phyloP scores from a whole-genome alignment of 2,888 invertebrate species.

The Anodontia alba region DNA sequence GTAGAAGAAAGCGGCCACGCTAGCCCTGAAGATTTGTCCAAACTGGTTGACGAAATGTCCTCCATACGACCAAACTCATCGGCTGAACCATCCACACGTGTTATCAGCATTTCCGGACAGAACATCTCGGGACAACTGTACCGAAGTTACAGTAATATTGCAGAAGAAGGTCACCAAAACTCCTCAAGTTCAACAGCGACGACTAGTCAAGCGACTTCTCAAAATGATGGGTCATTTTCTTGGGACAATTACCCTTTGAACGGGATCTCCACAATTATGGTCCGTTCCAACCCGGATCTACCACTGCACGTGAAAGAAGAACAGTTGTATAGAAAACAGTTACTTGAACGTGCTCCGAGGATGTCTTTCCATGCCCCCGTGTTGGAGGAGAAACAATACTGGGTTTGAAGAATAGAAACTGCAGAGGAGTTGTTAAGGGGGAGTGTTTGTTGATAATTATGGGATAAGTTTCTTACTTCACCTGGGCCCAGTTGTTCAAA shows the following conservation, averaged over 20 bases:
- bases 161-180: slow-evolving; percentile 51
- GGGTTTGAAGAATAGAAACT: too few relatives aligned
- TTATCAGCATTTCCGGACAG: slow-evolving; percentile 56
- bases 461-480: too few relatives aligned
- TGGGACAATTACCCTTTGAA: slow-evolving; percentile 62
- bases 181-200: slow-evolving; percentile 31
- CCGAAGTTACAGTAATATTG: slow-evolving; percentile 64
- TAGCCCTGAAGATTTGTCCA: slow-evolving; percentile 64
- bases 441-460: too few relatives aligned
- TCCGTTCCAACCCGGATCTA: slow-evolving; percentile 45
- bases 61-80: slow-evolving; percentile 57
- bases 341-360: not conserved
- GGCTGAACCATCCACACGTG: slow-evolving; percentile 46
- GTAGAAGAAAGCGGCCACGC: slow-evolving; percentile 51
- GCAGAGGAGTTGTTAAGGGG: too few relatives aligned
- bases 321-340: slow-evolving; percentile 14
- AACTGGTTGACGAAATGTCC: slow-evolving; percentile 64
- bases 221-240: slow-evolving; percentile 56
- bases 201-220: slow-evolving; percentile 38
- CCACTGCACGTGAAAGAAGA: slow-evolving; percentile 51
- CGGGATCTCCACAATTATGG: slow-evolving; percentile 18
- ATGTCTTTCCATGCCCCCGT: slow-evolving; percentile 59
- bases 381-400: slow-evolving; percentile 68
- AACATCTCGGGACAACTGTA: slow-evolving; percentile 54
- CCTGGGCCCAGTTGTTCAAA: too few relatives aligned